phyloP scores from a whole-genome alignment of 2,113 vertebrate species.

The Raphicerus campestris region DNA sequence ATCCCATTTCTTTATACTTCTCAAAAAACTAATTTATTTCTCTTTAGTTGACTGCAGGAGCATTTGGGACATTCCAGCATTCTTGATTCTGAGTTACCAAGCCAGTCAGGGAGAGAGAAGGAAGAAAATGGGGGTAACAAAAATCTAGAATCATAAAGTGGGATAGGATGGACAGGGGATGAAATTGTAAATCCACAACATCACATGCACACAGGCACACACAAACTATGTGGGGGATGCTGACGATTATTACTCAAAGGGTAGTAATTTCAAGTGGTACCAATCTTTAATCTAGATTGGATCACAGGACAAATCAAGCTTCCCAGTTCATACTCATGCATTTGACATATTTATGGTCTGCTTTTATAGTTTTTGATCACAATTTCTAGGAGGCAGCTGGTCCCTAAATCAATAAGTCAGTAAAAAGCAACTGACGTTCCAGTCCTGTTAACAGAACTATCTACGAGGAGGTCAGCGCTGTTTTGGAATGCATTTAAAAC shows the following conservation, averaged over 20 bases:
- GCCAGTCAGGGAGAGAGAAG: background rate
- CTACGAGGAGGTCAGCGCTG: background rate
- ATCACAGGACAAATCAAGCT: background rate
- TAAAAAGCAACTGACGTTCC: background rate
- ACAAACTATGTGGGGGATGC: background rate
- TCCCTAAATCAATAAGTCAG: constrained; percentile 53
- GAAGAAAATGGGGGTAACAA: background rate
- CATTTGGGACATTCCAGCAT: background rate
- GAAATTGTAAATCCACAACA: background rate
- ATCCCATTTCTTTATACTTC: background rate
- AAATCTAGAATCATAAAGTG: background rate
- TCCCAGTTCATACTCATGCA: background rate
- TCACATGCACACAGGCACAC: background rate
- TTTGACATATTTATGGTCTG: constrained; percentile 20
- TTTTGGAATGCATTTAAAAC: background rate
- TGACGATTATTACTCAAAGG: background rate
- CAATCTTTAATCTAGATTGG: background rate
- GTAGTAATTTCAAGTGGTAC: background rate
- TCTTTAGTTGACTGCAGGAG: background rate
- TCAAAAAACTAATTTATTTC: background rate
- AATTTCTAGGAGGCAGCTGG: constrained; percentile 45
- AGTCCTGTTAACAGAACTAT: background rate
- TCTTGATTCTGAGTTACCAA: background rate
- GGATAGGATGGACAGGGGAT: background rate
- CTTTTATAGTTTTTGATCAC: constrained; percentile 46